Evolutionary conservation across 2,888 invertebrate genomes (phyloP).

Genomic region (Cephus runcator): DNA sequence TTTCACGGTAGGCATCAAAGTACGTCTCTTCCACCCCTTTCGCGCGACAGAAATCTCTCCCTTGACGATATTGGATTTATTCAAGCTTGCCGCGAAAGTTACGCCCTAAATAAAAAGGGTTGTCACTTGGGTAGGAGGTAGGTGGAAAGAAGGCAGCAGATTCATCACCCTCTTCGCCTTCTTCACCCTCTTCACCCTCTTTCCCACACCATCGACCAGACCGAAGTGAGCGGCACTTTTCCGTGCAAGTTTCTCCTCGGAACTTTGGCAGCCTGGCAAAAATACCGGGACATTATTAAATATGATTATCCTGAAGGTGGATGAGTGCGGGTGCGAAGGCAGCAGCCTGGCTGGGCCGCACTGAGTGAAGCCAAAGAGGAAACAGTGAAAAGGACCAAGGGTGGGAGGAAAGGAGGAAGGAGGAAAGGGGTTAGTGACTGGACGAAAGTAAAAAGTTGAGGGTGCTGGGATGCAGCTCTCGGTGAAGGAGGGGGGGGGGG

Average conservation of each 20-base stretch:
- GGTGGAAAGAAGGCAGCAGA: slow-evolving; percentile 18
- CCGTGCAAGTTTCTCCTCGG: slow-evolving; percentile 43
- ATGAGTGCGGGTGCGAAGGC: slow-evolving; percentile 6
- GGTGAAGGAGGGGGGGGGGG: slow-evolving; percentile 26
- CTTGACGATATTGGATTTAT: slow-evolving; percentile 60
- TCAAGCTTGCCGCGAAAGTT: slow-evolving; percentile 51
- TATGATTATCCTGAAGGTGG: slow-evolving; percentile 50
- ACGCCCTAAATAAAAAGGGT: slow-evolving; percentile 64
- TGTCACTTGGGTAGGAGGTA: slow-evolving; percentile 44
- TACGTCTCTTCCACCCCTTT: background rate
- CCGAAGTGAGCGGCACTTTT: slow-evolving; percentile 20
- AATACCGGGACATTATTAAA: slow-evolving; percentile 63
- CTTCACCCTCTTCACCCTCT: slow-evolving; percentile 17
- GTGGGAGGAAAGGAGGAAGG: slow-evolving; percentile 11
- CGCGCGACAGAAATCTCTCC: slow-evolving; percentile 4
- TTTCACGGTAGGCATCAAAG: background rate
- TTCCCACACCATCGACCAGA: background rate
- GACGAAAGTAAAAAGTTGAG: slow-evolving; percentile 46
- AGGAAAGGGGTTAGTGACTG: slow-evolving; percentile 28
- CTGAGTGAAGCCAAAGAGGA: slow-evolving; percentile 8
- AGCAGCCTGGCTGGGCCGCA: slow-evolving; percentile 6
- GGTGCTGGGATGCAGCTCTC: slow-evolving; percentile 20
- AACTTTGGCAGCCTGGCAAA: slow-evolving; percentile 57
- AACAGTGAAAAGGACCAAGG: slow-evolving; percentile 16
- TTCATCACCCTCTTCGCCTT: slow-evolving; percentile 22